These are phyloP conservation scores for Malthinus flaveolus DNA, from an alignment of 2,888 invertebrate genomes.

Conservation along the genomic window DNA sequence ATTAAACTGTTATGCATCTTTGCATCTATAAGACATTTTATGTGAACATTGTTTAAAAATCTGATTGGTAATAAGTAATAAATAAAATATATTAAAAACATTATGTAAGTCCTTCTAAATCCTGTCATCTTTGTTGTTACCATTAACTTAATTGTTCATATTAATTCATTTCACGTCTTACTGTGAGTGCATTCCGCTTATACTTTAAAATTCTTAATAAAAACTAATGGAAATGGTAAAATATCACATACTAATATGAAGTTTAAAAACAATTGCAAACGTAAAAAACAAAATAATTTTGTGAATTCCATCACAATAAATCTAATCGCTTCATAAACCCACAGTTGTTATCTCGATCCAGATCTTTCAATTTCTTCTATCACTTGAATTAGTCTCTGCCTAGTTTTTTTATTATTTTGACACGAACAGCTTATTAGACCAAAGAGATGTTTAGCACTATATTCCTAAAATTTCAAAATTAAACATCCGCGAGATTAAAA, in stretches of 20 bases:
- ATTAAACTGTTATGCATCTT: no score
- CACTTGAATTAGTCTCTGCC: constrained; percentile 74
- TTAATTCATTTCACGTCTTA: no score
- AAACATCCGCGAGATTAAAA: neutral
- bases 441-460: constrained; percentile 83
- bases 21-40: no score
- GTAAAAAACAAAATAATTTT: no score
- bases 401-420: constrained; percentile 84
- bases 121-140: no score
- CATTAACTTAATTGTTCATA: no score
- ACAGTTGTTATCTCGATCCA: constrained; percentile 26
- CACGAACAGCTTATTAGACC: constrained; percentile 85
- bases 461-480: constrained; percentile 65
- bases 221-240: constrained; percentile 4
- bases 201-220: no score
- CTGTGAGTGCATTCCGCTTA: no score
- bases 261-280: no score
- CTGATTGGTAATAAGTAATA: neutral
- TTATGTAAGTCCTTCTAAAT: neutral
- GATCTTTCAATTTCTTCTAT: constrained; percentile 63
- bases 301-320: neutral
- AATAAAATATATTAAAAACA: neutral
- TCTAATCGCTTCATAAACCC: neutral
- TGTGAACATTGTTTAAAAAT: neutral
- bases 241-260: constrained; percentile 1